Evolutionary conservation across 2,113 vertebrate species (phyloP).

Genomic region (Naja naja): DNA sequence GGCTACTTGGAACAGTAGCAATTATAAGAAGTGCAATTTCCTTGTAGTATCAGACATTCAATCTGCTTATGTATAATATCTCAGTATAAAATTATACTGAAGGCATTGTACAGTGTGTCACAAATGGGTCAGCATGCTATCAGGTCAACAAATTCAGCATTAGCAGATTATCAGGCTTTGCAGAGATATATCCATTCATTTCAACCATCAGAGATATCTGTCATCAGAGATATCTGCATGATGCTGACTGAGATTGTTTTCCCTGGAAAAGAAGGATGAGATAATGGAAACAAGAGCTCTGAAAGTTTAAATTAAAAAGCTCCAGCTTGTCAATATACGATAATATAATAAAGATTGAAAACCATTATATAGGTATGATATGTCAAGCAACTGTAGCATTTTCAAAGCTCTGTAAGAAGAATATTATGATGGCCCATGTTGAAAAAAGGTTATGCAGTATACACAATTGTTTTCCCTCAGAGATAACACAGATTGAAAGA

Average conservation of each 20-base stretch:
- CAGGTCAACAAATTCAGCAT: too few species aligned
- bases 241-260: not conserved
- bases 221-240: not conserved
- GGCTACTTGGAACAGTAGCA: not conserved
- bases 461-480: not conserved
- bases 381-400: not conserved
- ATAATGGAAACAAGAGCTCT: not conserved
- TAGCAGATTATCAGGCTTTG: too few species aligned
- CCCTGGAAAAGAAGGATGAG: not conserved
- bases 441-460: not conserved
- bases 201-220: not conserved
- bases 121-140: not conserved
- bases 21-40: not conserved
- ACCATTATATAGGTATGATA: not conserved
- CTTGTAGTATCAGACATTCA: not conserved
- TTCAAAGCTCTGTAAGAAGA: not conserved
- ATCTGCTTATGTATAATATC: not conserved
- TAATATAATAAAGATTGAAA: not conserved
- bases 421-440: not conserved
- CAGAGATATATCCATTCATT: not conserved
- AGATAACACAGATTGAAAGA: not conserved
- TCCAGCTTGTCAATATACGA: not conserved
- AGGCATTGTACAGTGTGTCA: not conserved
- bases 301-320: not conserved
- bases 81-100: not conserved